Evolutionary conservation across 2,888 invertebrate species (phyloP).

Genomic region (Julus scandinavius): DNA sequence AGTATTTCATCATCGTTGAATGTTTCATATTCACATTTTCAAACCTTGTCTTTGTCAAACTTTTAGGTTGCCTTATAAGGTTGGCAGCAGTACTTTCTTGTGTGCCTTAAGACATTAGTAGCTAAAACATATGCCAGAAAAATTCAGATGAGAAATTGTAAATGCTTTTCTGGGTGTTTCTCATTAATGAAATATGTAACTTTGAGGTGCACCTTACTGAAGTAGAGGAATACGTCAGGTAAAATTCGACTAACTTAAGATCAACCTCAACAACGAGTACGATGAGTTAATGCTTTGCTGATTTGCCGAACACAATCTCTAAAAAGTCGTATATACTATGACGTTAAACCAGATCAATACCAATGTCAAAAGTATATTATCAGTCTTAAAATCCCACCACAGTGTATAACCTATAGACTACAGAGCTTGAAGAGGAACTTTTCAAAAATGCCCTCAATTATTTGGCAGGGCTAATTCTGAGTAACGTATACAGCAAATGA

Average conservation of each 20-base stretch:
- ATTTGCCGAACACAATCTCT: no score
- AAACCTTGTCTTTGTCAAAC: background rate
- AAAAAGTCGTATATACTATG: background rate
- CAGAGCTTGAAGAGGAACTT: background rate
- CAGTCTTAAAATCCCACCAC: background rate
- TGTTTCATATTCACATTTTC: constrained; percentile 22
- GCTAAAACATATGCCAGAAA: no score
- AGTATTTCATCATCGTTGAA: constrained; percentile 25
- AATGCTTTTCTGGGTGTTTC: no score
- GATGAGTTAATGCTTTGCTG: no score
- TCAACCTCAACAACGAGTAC: no score
- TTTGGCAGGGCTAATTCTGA: constrained; percentile 14
- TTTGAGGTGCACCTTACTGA: no score
- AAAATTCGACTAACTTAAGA: no score
- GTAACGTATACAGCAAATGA: background rate
- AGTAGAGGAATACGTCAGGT: no score
- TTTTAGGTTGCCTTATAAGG: background rate
- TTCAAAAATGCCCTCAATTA: background rate
- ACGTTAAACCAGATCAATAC: background rate
- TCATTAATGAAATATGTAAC: no score
- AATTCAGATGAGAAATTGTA: no score
- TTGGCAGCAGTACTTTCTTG: background rate
- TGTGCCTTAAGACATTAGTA: no score
- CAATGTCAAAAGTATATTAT: background rate
- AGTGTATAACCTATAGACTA: background rate